Evolutionary conservation across 1,140 invertebrate species (phyloP), one percentile per base, ranked within the genome.

Genomic region (Lucilia cuprina): DNA sequence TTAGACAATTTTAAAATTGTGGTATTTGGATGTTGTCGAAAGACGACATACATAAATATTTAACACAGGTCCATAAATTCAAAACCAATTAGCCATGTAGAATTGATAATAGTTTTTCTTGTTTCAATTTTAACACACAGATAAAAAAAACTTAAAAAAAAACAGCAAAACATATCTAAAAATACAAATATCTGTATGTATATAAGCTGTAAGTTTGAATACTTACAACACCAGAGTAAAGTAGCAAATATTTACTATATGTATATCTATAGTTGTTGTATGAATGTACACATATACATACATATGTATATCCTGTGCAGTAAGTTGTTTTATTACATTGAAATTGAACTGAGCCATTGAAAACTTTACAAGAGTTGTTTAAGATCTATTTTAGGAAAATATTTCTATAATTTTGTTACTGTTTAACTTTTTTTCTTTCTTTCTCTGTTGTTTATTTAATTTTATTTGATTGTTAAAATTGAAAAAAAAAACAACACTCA

Each of bases 61-160:
- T 88, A 88, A 88, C 87, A 89, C 88, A 87, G 88, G 87, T 89
- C 88, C 88, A 89, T 89, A 89, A 89, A 89, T 89, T 89, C 88
- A 85, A 89, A 89, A 89, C 88, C 88, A 89, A 89, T 89, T 89
- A 89, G 88, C 88, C 88, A 89, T 84, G 87, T 86, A 87, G 88
- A 89, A 89, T 89, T 89, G 88, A 89, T 89, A 89, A 89, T 85
- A 88, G 86, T 86, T 87, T 85, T 78, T 78, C 41, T 78, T 41
- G 41, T 35, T 21, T 50, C 77, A 49, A 50, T 80, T 80, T 80
- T 41, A 30, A 30, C 25, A 30, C 25, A 30, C 25, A 30, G 25
- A 30, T 2, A 2, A 60, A 17, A 60, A 60, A 17, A 60, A 60
- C 5, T 41, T 8, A 41, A 41, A 2, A 41, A 2, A 41, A 41